Base-by-base conservation (phyloP, 2,113 vertebrate genomes). In the Euleptes europaea region DNA sequence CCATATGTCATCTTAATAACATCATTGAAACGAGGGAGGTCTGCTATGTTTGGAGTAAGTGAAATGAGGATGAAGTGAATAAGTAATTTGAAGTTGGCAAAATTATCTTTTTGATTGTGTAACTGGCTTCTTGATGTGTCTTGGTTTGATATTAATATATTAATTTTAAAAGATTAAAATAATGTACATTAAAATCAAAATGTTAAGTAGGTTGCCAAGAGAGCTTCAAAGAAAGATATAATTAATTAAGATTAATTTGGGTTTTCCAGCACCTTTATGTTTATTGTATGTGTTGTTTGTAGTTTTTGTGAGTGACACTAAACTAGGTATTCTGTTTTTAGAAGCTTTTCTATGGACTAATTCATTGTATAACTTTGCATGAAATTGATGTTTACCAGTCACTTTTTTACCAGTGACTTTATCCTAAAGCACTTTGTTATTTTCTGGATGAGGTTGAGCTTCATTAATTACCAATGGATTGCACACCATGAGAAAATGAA, bases 391-490 rank as follows among this genome's bases (percentile, higher is more conserved):
- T 44, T 35, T 54, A 80, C 47, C 73, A 71, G 47, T 79, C 21
- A 69, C 40, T 17, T 9, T 88, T 84, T 40, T 81, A 88, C 72
- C 88, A 86, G 70, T 38, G 81, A 8, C 60, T 90, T 26, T 57
- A 1, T 89, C 84, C 42, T 31, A 86, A 33, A 85, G 89, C 84
- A 38, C 84, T 85, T 87, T 86, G 28, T 63, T 90, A 78, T 66
- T 60, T 84, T 92, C 87, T 80, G 78, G 57, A 49, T 88, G 80
- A 35, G 80, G 71, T 63, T 84, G 88, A 80, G 84, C 80, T 85
- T 89, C 77, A 88, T 14, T 77, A 91, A 82, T 90, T 91, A 86
- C 77, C 47, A 70, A 21, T 83, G 80, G 90, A 72, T 86, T 82
- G 92, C 84, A 75, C 78, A 83, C 76, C 75, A 84, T 76, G 88